Base-by-base conservation (phyloP, 2,888 invertebrate species). In the Thelaira solivaga region DNA sequence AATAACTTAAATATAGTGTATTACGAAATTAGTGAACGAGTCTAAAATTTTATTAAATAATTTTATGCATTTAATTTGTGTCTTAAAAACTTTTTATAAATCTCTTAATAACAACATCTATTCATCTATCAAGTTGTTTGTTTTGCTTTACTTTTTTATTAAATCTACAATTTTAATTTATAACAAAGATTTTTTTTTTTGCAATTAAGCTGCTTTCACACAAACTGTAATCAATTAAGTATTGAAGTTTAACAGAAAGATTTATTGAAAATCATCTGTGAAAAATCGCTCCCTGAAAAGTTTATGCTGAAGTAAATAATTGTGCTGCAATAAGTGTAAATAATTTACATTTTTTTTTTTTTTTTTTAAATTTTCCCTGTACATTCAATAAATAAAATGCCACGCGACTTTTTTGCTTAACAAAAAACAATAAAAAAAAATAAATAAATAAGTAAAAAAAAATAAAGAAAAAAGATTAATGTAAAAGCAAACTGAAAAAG, bases 311-410 rank as follows among this genome's bases (percentile, higher is more conserved):
- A 61, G 45, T 67, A 67, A 76, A 76, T 61, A 47, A 61, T 72
- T 53, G 43, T 72, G 62, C 62, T 68, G 76, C 76, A 72, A 43
- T 49, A 62, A 62, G 67, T 62, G 72, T 76, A 67, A 76, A 76
- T 72, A 76, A 76, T 76, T 76, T 76, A 76, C 71, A 76, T 53
- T 36, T 65, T 51, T 57, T 61, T 47, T 36, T 4, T 10, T 41
- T 20, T 4, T 41, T 51, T 6, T 29, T 11, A n/a, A n/a, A n/a
- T 34, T 45, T 67, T 49, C 29, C 59, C 26, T 5, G 36, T 18
- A 20, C 7, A 34, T 41, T 10, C 11, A 10, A 36, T 64, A n/a
- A 57, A 41, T 73, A 24, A 73, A 57, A 57, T 1, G 72, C 55
- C 64, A 73, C 64, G 64, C 72, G 71, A 61, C 51, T 34, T 59